Evolutionary conservation across 2,797 vertebrate genomes (phyloP).

Genomic region (Crenuchus spilurus): DNA sequence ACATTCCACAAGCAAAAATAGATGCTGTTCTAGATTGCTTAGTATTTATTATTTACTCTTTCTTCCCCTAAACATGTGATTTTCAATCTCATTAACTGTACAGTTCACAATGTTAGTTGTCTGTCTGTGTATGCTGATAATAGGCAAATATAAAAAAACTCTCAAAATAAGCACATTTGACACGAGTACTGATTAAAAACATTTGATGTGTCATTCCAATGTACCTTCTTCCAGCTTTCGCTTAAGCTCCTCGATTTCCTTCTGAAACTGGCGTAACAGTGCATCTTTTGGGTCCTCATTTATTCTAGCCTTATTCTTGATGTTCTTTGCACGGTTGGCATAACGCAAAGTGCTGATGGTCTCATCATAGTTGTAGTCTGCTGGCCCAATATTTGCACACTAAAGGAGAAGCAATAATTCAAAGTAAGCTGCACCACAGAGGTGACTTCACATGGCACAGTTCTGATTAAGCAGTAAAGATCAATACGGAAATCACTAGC

Average conservation of each 20-base stretch:
- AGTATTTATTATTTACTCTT: no score
- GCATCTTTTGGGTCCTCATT: slow-evolving; percentile 99
- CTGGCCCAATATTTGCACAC: slow-evolving; percentile 98
- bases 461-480: neutral
- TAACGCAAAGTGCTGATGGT: slow-evolving; percentile 98
- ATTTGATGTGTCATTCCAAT: neutral
- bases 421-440: neutral
- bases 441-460: neutral
- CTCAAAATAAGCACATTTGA: no score
- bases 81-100: no score
- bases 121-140: no score
- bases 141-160: no score
- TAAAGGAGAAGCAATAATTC: slow-evolving; percentile 53
- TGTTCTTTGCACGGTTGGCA: slow-evolving; percentile 97
- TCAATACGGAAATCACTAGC: neutral
- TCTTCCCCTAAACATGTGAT: no score
- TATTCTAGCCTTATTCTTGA: slow-evolving; percentile 99
- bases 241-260: slow-evolving; percentile 97
- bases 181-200: no score
- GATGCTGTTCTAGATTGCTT: no score
- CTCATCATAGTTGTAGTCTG: slow-evolving; percentile 98
- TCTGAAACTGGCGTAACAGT: slow-evolving; percentile 94
- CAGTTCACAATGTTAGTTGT: no score
- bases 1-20: no score
- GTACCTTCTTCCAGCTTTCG: slow-evolving; percentile 95